Percentiles rank a stretch among this genome's conserved stretches.
phyloP scores from a whole-genome alignment of 2,888 invertebrate species.

The Drosophila colorata region DNA sequence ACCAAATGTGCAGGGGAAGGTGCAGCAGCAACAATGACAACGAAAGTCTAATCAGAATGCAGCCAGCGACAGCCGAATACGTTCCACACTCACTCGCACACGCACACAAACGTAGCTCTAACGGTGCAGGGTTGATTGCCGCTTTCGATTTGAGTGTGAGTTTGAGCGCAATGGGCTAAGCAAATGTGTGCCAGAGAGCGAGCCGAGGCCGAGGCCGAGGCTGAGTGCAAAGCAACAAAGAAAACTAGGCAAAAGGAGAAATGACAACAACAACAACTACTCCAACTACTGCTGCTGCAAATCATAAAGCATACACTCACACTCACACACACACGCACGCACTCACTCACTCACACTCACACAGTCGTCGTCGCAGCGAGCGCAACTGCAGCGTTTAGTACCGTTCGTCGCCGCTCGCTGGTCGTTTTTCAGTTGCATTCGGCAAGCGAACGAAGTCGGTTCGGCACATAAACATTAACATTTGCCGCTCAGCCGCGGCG shows the following conservation, averaged over 20 bases:
- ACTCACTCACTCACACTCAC: conserved; percentile 29
- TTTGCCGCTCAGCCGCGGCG: conserved; percentile 25
- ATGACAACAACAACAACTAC: conserved; percentile 20
- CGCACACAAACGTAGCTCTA: conserved; percentile 36
- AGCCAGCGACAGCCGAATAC: conserved; percentile 65
- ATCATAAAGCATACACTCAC: conserved; percentile 73
- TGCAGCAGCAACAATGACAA: conserved; percentile 50
- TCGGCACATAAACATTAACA: conserved; percentile 45
- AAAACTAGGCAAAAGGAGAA: conserved; percentile 60
- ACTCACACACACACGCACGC: conserved; percentile 34
- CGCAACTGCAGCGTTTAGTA: conserved; percentile 43
- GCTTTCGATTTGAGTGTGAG: conserved; percentile 36
- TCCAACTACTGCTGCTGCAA: conserved; percentile 61
- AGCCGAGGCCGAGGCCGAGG: conserved; percentile 5
- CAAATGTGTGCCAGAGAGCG: conserved; percentile 36
- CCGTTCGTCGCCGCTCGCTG: conserved; percentile 42
- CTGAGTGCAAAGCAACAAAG: conserved; percentile 64
- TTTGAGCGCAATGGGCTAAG: conserved; percentile 47
- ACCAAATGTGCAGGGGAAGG: conserved; percentile 47
- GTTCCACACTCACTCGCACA: conserved; percentile 66
- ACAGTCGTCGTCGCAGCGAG: conserved; percentile 13
- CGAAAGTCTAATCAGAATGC: conserved; percentile 76
- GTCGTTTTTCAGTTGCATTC: conserved; percentile 69
- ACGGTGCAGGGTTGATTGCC: conserved; percentile 69
- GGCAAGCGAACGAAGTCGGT: conserved; percentile 65